Percentiles rank a stretch among this genome's conserved stretches.
Evolutionary conservation across 2,113 vertebrate species (phyloP).

Genomic region (Platysternon megacephalum): DNA sequence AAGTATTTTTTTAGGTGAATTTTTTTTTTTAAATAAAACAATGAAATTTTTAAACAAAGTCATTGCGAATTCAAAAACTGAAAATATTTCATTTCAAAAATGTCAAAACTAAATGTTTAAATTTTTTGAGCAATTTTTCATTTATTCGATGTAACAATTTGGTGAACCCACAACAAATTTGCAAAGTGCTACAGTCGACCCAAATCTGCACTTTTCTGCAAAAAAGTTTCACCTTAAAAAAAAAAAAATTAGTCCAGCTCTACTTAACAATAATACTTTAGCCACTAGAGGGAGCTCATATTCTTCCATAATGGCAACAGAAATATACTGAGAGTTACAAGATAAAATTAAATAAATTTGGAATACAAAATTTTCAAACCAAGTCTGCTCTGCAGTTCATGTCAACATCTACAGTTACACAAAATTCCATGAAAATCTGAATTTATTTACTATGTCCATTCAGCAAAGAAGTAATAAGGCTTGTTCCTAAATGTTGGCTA

Average conservation of each 20-base stretch:
- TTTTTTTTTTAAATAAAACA: neutral
- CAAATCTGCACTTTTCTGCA: neutral
- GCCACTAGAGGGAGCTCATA: conserved; percentile 54
- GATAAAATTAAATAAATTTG: neutral
- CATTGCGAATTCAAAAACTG: neutral
- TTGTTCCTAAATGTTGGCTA: neutral
- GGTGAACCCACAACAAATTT: neutral
- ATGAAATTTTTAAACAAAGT: neutral
- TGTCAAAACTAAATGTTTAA: no score
- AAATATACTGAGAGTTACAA: neutral
- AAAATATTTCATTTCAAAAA: no score
- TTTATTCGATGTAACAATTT: neutral
- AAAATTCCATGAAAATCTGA: neutral
- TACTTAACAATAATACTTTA: neutral
- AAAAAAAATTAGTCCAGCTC: neutral
- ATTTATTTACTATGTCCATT: neutral
- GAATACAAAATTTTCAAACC: neutral
- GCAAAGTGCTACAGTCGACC: neutral
- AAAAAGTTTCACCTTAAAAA: neutral
- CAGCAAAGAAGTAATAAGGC: neutral
- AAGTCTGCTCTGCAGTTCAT: neutral
- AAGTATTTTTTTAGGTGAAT: neutral
- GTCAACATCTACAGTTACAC: neutral
- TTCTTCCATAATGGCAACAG: neutral
- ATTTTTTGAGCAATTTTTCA: neutral